These are phyloP conservation scores for Pterocles burchelli DNA, from an alignment of 2,113 vertebrate genomes.

Conservation along the genomic window DNA sequence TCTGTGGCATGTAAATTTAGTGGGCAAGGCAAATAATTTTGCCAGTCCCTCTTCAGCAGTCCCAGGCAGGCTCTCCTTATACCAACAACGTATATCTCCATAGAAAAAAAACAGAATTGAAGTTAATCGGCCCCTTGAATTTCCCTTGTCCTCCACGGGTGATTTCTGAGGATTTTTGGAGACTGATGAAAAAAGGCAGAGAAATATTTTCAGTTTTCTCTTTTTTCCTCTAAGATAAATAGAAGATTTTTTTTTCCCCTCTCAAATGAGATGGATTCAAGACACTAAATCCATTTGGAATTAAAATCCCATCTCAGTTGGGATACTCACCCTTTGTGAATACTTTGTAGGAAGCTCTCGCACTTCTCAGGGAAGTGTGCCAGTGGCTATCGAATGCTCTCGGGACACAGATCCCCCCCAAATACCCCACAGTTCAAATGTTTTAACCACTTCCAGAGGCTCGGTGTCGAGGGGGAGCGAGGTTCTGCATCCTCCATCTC, in stretches of 20 bases:
- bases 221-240: background rate
- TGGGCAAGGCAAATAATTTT: background rate
- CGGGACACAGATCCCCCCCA: background rate
- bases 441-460: background rate
- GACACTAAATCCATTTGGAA: background rate
- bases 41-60: background rate
- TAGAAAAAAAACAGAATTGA: background rate
- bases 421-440: accelerated
- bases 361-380: accelerated
- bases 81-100: accelerated
- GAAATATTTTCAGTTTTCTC: background rate
- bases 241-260: background rate
- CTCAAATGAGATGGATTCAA: background rate
- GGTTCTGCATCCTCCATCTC: background rate
- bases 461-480: accelerated
- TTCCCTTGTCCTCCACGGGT: background rate
- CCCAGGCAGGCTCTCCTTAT: background rate
- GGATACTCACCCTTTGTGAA: too few species aligned
- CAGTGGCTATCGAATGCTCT: accelerated
- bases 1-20: background rate
- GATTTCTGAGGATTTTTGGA: background rate
- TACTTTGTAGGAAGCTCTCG: background rate
- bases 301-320: background rate
- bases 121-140: background rate
- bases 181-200: background rate